Evolutionary conservation across 2,797 vertebrate genomes (phyloP), one percentile per base, ranked within the genome.

Genomic region (Neosilurus hyrtlii): DNA sequence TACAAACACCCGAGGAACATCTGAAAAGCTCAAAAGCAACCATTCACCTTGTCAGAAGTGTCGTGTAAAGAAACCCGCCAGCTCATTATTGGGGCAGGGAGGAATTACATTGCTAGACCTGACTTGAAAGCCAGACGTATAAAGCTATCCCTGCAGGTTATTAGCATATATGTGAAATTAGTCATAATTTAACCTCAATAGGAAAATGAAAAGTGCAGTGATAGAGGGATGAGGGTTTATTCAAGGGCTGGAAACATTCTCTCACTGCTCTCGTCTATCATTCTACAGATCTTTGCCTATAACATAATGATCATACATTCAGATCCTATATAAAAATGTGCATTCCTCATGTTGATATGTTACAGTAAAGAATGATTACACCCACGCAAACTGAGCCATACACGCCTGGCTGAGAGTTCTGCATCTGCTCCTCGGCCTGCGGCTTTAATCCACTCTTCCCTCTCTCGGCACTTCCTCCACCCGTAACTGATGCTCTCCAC

Each of bases 21-120:
- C 72, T 74, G 52, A 30, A 75, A 59, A 59, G 73, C 73, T 76
- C 30, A 14, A 43, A 12, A 37, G 74, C n/a, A 76, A 76, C 43
- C 56, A 15, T 56, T 61, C 30, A 61, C 74, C 74, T n/a, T 76
- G 74, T 59, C 56, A 37, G 56, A 76, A 76, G 30, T 43, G 43
- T 37, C 26, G 37, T 59, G 54, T 3, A 59, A 16, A 57, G 10
- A 57, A 74, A 5, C 4, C 52, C 56, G 73, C 26, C 54, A 59
- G 56, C 73, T 76, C 11, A 4, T 1, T 15, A 9, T 22, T 37
- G 26, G 35, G 26, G 26, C 22, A 6, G 8, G 56, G 14, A 43
- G 35, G 74, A 43, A 61, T 57, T 22, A 35, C 52, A 20, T 37
- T 6, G 11, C 22, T 9, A 30, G 54, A 57, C 6, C 1, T n/a